Conservation (phyloP, 2,113 vertebrate species). For the Seriola aureovittata region DNA sequence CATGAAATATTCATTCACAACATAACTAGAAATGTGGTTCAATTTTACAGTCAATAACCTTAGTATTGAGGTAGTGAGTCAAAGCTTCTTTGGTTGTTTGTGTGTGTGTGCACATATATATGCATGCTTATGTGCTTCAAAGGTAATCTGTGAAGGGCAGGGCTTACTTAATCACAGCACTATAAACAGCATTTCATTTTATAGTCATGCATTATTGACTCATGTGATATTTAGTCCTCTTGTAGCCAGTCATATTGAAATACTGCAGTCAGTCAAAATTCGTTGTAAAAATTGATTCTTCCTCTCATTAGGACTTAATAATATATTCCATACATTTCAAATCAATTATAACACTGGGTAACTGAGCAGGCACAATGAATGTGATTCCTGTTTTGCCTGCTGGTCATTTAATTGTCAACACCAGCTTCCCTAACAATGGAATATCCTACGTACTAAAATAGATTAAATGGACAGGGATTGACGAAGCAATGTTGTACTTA, state of each 20-base stretch:
- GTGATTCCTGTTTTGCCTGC: neutral
- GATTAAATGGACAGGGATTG: conserved; percentile 6
- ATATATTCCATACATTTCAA: conserved; percentile 46
- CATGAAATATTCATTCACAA: conserved; percentile 75
- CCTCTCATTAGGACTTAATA: conserved; percentile 17
- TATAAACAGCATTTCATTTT: conserved; percentile 64
- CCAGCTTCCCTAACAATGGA: neutral
- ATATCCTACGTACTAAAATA: neutral
- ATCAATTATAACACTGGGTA: neutral
- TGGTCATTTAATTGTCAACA: neutral
- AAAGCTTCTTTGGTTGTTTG: conserved; percentile 12
- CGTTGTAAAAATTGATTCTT: neutral
- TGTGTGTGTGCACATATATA: neutral
- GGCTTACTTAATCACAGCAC: conserved; percentile 49
- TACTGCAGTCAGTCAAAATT: conserved; percentile 17
- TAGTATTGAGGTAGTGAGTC: conserved; percentile 25
- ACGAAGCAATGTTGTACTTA: neutral
- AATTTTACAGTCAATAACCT: conserved; percentile 66
- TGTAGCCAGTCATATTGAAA: conserved; percentile 28
- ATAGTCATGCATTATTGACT: conserved; percentile 68
- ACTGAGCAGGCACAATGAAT: neutral
- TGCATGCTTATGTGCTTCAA: conserved; percentile 4
- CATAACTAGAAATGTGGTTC: conserved; percentile 57
- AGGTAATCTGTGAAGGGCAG: conserved; percentile 51
- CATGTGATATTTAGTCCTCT: conserved; percentile 40